Conservation (phyloP, 1,140 invertebrate species). For the Heliconius hewitsoni region DNA sequence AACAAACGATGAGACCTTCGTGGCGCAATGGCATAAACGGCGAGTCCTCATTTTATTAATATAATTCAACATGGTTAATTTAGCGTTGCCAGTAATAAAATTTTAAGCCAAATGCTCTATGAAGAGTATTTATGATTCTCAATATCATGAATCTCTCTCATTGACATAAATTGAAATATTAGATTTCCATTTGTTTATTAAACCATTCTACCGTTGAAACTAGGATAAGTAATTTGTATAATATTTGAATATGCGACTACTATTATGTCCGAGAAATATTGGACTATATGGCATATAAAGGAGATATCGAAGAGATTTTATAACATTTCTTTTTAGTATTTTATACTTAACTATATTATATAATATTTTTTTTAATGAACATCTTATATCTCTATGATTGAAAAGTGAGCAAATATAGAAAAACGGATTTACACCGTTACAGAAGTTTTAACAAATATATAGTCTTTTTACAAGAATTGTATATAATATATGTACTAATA, state of each 20-base stretch:
- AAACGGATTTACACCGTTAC: too few relatives aligned
- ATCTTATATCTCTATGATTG: too few relatives aligned
- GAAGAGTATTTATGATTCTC: conserved; percentile 1
- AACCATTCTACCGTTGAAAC: conserved; percentile 3
- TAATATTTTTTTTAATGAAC: too few relatives aligned
- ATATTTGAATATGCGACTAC: neutral
- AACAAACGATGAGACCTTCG: too few relatives aligned
- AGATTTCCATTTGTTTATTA: conserved; percentile 23
- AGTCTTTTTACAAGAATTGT: neutral
- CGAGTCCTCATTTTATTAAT: too few relatives aligned
- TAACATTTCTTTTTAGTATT: too few relatives aligned
- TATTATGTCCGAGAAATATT: neutral
- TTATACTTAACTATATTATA: too few relatives aligned
- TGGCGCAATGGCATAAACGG: too few relatives aligned
- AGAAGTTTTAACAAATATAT: neutral
- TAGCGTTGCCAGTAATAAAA: neutral
- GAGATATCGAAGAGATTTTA: neutral
- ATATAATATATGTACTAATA: neutral
- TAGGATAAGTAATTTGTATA: conserved; percentile 17
- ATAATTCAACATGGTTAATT: neutral
- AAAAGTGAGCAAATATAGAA: too few relatives aligned
- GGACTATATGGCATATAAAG: neutral
- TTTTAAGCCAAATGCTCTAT: neutral
- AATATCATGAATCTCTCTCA: neutral
- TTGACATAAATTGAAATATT: conserved; percentile 6